These are phyloP conservation scores for Sandelia bainsii DNA, from an alignment of 2,797 vertebrate genomes.

Conservation along the genomic window DNA sequence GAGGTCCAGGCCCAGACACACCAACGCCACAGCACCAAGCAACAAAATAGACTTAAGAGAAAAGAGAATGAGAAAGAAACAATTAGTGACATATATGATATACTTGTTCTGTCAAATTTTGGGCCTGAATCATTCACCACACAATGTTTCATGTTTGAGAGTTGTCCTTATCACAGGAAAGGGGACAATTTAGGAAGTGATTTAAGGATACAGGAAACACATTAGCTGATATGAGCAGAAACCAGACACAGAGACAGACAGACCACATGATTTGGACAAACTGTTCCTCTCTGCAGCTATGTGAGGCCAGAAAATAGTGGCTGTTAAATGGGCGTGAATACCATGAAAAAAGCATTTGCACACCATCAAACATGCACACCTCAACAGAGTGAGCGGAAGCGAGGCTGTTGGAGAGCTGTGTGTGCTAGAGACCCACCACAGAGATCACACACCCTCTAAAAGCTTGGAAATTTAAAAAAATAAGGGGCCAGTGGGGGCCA, in stretches of 20 bases:
- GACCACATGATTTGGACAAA: conserved; percentile 33
- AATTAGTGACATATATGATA: conserved; percentile 3
- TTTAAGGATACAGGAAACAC: conserved; percentile 55
- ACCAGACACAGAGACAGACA: conserved; percentile 32
- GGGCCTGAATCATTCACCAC: background rate
- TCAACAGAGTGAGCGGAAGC: conserved; percentile 48
- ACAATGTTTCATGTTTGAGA: background rate
- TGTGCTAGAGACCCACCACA: conserved; percentile 65
- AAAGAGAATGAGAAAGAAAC: background rate
- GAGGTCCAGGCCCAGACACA: conserved; percentile 95
- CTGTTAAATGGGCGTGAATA: conserved; percentile 37
- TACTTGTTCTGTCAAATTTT: conserved; percentile 4
- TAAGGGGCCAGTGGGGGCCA: conserved; percentile 32
- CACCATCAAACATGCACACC: conserved; percentile 60
- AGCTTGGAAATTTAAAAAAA: conserved; percentile 70
- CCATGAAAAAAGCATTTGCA: conserved; percentile 52
- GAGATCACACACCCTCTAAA: conserved; percentile 67
- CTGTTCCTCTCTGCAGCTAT: conserved; percentile 4
- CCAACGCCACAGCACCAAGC: conserved; percentile 88
- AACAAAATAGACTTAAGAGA: conserved; percentile 91
- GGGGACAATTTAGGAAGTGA: conserved; percentile 41
- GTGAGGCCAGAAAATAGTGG: conserved; percentile 20
- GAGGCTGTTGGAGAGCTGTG: conserved; percentile 34
- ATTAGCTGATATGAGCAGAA: conserved; percentile 62
- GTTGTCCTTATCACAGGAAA: conserved; percentile 28